phyloP scores from a whole-genome alignment of 1,140 invertebrate species.

The Philaenus spumarius region DNA sequence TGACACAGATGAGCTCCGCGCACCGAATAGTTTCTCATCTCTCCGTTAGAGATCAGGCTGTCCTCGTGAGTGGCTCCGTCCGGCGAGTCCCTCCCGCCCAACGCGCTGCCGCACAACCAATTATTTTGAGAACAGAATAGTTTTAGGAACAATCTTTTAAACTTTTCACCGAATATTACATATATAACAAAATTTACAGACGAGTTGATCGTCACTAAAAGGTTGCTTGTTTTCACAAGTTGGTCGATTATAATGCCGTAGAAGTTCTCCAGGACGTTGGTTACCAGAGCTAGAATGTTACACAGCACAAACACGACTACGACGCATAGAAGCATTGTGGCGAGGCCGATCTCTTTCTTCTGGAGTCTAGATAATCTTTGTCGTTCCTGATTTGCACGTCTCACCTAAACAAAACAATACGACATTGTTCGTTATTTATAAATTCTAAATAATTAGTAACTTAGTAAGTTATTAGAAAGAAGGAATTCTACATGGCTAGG shows the following conservation, averaged over 20 bases:
- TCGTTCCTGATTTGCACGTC: conserved; percentile 74
- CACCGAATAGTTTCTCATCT: conserved; percentile 45
- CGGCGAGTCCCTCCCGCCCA: conserved; percentile 53
- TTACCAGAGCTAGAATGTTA: conserved; percentile 82
- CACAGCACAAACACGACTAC: conserved; percentile 93
- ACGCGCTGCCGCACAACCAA: conserved; percentile 42
- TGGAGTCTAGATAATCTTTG: conserved; percentile 72
- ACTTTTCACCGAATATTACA: conserved; percentile 95
- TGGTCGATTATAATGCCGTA: conserved; percentile 59
- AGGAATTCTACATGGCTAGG: too few species aligned
- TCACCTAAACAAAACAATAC: too few species aligned
- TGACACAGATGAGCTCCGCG: conserved; percentile 26
- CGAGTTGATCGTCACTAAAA: conserved; percentile 94
- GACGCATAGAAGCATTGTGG: conserved; percentile 90
- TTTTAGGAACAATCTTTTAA: conserved; percentile 81
- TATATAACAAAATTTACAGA: conserved; percentile 97
- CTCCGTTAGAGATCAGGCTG: conserved; percentile 62
- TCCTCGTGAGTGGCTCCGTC: conserved; percentile 69
- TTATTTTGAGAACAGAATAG: conserved; percentile 68
- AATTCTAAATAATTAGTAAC: too few species aligned
- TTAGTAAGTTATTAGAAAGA: too few species aligned
- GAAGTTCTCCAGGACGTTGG: conserved; percentile 80
- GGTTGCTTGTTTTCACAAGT: conserved; percentile 78
- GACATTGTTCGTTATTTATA: too few species aligned
- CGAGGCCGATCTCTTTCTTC: conserved; percentile 78